Evolutionary conservation across 2,888 invertebrate genomes (phyloP), one percentile per base, ranked within the genome.

Genomic region (Blastobasis adustella): DNA sequence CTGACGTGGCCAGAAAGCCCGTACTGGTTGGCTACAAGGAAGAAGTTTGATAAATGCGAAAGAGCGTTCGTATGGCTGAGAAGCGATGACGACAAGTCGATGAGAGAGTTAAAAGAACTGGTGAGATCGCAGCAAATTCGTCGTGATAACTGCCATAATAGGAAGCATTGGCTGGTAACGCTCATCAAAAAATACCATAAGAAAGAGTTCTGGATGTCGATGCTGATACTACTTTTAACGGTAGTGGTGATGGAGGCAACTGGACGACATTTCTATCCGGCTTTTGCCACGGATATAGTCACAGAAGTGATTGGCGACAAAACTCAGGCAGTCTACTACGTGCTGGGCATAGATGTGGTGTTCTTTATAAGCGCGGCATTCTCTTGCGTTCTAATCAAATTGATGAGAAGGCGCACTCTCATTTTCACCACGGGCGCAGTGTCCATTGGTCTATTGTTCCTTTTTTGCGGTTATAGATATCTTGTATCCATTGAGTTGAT

Each of bases 1-100:
- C 62, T 77, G 6, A 80, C 89, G 0, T 73, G 90, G 58, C 90
- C 90, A 0, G 93, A 93, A 71, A 90, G 92, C 36, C 92, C 92
- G 0, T 76, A 82, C 5, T 93, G 92, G 92, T 63, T 93, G 44
- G 79, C 90, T 0, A 79, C 59, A 0, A 60, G 57, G 53, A 85
- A 83, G 4, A 73, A 75, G 8, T 70, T 75, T 3, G 75, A 78
- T 0, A 79, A 88, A 50, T 90, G 92, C 0, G 78, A 85, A 55
- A 61, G 73, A n/a, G 74, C 89, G 0, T 89, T 91, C 41, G 75
- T 78, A 42, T 90, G 83, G 73, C 81, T 90, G 46, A 73, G 91
- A 54, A 91, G 91, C 5, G 62, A 67, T n/a, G 56, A 53, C 0
- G 60, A 63, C 8, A 46, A 62, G 3, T 59, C 71, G 0, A 58